Evolutionary conservation across 2,113 vertebrate species (phyloP).

Genomic region (Gasterosteus aculeatus): DNA sequence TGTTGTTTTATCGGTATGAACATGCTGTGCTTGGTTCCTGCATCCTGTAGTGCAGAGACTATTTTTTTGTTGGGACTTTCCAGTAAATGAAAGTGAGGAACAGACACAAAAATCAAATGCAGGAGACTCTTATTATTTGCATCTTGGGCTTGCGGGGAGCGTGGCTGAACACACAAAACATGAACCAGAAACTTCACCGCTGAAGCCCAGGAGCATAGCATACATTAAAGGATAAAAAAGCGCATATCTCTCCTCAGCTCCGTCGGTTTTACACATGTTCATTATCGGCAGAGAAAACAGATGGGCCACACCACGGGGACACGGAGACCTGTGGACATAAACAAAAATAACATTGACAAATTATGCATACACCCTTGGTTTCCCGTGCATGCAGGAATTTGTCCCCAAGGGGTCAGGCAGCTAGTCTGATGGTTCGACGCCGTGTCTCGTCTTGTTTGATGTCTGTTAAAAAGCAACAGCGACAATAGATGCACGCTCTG

Average conservation of each 20-base stretch:
- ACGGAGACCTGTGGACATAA: conserved; percentile 59
- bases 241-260: conserved; percentile 39
- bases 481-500: conserved; percentile 58
- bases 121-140: conserved; percentile 39
- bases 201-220: conserved; percentile 71
- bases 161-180: conserved; percentile 54
- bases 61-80: conserved; percentile 24
- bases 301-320: conserved; percentile 70
- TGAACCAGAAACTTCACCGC: conserved; percentile 72
- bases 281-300: conserved; percentile 68
- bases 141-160: conserved; percentile 19
- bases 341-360: conserved; percentile 66
- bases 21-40: conserved; percentile 17
- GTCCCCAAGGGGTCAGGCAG: conserved; percentile 68
- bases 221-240: conserved; percentile 68
- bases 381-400: conserved; percentile 62
- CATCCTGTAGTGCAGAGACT: conserved; percentile 10
- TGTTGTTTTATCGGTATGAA: conserved; percentile 42
- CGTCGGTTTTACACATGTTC: conserved; percentile 69
- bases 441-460: conserved; percentile 64
- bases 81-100: conserved; percentile 25
- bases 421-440: conserved; percentile 49
- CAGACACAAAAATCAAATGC: conserved; percentile 44
- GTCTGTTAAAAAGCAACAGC: conserved; percentile 60
- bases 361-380: conserved; percentile 55